Percentiles rank a stretch among this genome's conserved stretches.
These are phyloP conservation scores for Eriosoma lanigerum DNA, from an alignment of 1,140 invertebrate species.

Conservation along the genomic window DNA sequence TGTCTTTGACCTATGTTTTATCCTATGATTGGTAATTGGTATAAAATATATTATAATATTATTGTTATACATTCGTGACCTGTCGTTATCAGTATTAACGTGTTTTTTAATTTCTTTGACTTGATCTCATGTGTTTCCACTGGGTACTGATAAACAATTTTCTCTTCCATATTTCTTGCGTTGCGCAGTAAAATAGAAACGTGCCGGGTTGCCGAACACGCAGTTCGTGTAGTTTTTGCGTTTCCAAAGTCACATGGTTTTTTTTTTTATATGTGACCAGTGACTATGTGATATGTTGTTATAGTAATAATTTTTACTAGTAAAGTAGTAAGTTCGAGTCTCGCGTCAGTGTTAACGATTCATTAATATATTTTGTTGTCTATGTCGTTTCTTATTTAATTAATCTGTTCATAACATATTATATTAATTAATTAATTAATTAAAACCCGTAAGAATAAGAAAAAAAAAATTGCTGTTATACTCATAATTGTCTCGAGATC, in stretches of 20 bases:
- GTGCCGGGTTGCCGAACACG: constrained; percentile 50
- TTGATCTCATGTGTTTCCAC: neutral
- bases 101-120: constrained; percentile 27
- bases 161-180: constrained; percentile 44
- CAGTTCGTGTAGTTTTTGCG: constrained; percentile 45
- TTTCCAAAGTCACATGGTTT: constrained; percentile 49
- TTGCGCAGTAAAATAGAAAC: constrained; percentile 48
- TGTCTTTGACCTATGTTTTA: too few relatives aligned
- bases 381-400: too few relatives aligned
- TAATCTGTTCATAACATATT: neutral
- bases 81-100: too few relatives aligned
- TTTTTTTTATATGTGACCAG: too few relatives aligned
- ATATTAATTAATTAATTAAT: too few relatives aligned
- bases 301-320: constrained; percentile 1
- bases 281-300: neutral
- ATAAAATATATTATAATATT: too few relatives aligned
- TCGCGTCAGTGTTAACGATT: neutral
- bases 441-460: too few relatives aligned
- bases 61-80: too few relatives aligned
- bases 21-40: too few relatives aligned
- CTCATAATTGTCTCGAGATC: neutral
- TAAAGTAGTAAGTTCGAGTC: neutral
- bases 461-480: too few relatives aligned
- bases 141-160: constrained; percentile 44
- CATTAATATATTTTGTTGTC: neutral